Base-by-base conservation (phyloP, 2,797 vertebrate species). In the Huso huso region DNA sequence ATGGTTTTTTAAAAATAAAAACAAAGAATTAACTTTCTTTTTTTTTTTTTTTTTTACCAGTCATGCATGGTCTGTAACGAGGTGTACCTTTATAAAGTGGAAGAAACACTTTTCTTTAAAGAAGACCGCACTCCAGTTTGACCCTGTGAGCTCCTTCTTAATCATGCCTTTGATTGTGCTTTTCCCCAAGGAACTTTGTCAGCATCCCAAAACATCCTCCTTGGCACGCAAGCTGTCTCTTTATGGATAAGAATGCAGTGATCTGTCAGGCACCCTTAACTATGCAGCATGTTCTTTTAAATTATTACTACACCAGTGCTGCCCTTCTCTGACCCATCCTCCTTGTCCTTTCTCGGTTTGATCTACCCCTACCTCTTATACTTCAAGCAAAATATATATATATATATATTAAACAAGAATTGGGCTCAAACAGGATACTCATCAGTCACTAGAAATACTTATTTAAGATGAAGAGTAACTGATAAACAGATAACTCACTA, bases 111-210 rank as follows among this genome's bases (percentile, higher is more conserved):
- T 37, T 37, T 37, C 23, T 37, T 65, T 49, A 64, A 72, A 79
- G 72, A 82, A 81, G 62, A 86, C 81, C 85, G 77, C 51, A 76
- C 61, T 65, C 76, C 52, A n/a, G 74, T 66, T 72, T 85, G 83
- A 86, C 83, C 81, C 75, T 66, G 70, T 9, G 6, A 71, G 52
- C 70, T 71, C 51, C 68, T 10, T 57, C 68, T 77, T 85, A 85
- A 86, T 83, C 75, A 70, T 65, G 72, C 48, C 78, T 88, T 85
- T 85, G 83, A 86, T 86, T 75, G 73, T 63, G 63, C 60, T 78
- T 79, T 79, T 83, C 80, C 81, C 83, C n/a, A 2, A 0, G 48
- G 81, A 73, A 51, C 12, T 67, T 71, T 68, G 71, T 75, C 53
- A 59, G 62, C 13, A 68, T 71, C 71, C 72, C 9, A 1, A 66